Percentiles rank a stretch among this genome's conserved stretches.
These are phyloP conservation scores for Phaetusa simplex DNA, from an alignment of 2,113 vertebrate species.

Conservation along the genomic window DNA sequence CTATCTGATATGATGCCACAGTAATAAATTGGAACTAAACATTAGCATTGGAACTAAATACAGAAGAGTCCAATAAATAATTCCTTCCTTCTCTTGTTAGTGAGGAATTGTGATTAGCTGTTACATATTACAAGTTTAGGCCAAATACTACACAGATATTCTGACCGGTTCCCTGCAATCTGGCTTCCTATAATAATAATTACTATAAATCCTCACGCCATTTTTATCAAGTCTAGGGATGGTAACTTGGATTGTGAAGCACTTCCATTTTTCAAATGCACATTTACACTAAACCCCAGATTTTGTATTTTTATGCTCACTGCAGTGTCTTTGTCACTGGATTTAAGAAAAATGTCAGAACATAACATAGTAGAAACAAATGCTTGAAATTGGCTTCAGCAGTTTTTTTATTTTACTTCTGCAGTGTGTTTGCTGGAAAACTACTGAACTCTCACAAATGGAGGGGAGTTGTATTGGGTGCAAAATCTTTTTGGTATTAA, in stretches of 20 bases:
- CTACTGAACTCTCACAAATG: background rate
- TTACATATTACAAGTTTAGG: background rate
- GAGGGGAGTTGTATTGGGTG: background rate
- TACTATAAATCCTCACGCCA: background rate
- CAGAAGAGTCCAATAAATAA: background rate
- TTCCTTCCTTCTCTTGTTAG: background rate
- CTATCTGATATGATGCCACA: background rate
- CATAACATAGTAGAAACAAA: background rate
- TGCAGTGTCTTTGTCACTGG: background rate
- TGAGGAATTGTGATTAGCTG: background rate
- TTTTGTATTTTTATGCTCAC: background rate
- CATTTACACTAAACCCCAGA: background rate
- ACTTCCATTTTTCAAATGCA: background rate
- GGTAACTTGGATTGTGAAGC: background rate
- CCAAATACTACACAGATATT: background rate
- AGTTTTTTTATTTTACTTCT: background rate
- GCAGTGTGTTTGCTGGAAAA: background rate
- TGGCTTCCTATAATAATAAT: background rate
- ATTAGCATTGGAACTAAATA: background rate
- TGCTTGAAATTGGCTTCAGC: background rate
- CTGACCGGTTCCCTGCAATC: background rate
- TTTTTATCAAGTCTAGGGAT: background rate
- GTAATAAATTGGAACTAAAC: too few relatives aligned
- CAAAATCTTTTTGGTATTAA: background rate
- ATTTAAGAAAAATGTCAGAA: background rate